Evolutionary conservation across 2,888 invertebrate genomes (phyloP), one percentile per base, ranked within the genome.

Genomic region (Lucinisca nassula): DNA sequence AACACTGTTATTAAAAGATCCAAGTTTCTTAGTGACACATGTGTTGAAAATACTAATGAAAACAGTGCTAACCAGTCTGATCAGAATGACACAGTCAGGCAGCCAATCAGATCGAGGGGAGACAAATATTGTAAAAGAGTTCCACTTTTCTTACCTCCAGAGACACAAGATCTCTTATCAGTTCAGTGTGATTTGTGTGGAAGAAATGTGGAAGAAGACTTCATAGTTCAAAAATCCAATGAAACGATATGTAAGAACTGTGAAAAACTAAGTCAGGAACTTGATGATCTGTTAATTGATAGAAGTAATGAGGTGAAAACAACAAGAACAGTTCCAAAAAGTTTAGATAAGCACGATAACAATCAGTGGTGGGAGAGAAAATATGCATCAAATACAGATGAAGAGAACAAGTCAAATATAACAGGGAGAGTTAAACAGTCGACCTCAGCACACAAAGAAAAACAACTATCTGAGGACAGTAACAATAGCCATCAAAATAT

Each of bases 121-220:
- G 45, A 27, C 35, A 87, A 80, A 61, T 87, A 87, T 55, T 83
- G 80, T 51, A 40, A 30, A 38, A 76, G 87, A 49, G 55, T 35
- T 27, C 72, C 76, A 2, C 35, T 81, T 21, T 81, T 81, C 58
- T 55, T 55, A 58, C 72, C 72, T n/a, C 37, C 78, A 4, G 58
- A 45, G 17, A 83, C 83, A 30, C 78, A 73, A 38, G 82, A 82
- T 49, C 40, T 80, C 21, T 37, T 61, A 37, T 37, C 37, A 1
- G 74, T 70, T 0, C 82, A 85, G 58, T 89, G 87, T 87, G 85
- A 85, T 24, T 83, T 77, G 27, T 89, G 89, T 78, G 85, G 87
- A 10, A 70, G 83, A 77, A 67, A 70, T 35, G 83, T 79, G 77
- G 70, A 73, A 17, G 79, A 17, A 51, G 30, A 61, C 6, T 30